Conservation (phyloP, 2,113 vertebrate species). For the Corapipo altera region DNA sequence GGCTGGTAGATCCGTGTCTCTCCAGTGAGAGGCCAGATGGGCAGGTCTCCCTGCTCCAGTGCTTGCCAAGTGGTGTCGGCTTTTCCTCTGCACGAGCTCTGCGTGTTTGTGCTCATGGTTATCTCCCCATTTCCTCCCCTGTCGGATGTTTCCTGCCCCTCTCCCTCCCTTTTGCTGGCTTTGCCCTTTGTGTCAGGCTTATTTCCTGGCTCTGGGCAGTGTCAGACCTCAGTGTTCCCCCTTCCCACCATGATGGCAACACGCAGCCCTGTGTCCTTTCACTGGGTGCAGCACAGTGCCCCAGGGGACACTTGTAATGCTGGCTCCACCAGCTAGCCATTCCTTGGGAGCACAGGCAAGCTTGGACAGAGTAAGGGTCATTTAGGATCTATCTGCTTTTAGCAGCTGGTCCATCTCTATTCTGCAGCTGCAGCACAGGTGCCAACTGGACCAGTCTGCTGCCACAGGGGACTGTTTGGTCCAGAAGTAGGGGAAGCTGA, state of each 20-base stretch:
- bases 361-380: background rate
- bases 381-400: background rate
- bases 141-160: conserved; percentile 40
- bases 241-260: background rate
- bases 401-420: background rate
- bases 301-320: background rate
- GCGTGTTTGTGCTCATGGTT: conserved; percentile 7
- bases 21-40: background rate
- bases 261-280: background rate
- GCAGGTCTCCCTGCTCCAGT: background rate
- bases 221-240: background rate
- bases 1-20: background rate
- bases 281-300: background rate
- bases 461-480: background rate
- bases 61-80: background rate
- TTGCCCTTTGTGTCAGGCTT: conserved; percentile 8
- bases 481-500: background rate
- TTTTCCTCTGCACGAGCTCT: conserved; percentile 22
- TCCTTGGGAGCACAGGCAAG: background rate
- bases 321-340: background rate
- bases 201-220: background rate
- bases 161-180: background rate
- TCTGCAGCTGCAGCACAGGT: background rate
- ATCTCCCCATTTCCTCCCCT: conserved; percentile 13
- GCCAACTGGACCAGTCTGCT: rapidly evolving